A percentile compares a stretch with the other conserved stretches of the same genome.
phyloP scores from a whole-genome alignment of 2,888 invertebrate species.

The Bombyx huttoni region DNA sequence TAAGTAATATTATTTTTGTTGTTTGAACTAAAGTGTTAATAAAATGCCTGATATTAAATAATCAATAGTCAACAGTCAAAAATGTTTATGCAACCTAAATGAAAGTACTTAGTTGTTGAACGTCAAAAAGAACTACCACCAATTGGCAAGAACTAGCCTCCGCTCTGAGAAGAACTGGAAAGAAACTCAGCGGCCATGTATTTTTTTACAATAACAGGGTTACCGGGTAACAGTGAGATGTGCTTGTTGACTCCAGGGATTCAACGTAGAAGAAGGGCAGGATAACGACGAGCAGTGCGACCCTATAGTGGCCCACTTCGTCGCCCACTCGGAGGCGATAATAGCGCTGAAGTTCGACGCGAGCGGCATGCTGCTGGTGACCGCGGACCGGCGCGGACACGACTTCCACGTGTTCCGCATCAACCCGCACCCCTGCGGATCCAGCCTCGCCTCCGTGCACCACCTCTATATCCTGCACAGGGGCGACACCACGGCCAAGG shows the following conservation, averaged over 20 bases:
- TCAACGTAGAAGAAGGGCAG: conserved; percentile 69
- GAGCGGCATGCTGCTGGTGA: conserved; percentile 89
- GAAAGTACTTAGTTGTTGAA: too few species aligned
- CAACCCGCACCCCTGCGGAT: conserved; percentile 92
- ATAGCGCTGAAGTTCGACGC: conserved; percentile 92
- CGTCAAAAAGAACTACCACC: too few species aligned
- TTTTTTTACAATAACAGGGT: too few species aligned
- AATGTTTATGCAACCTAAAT: too few species aligned
- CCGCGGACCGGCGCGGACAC: conserved; percentile 93
- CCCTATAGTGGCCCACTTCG: conserved; percentile 88
- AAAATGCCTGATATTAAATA: too few species aligned
- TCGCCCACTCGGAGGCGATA: conserved; percentile 89
- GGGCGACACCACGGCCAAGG: conserved; percentile 96
- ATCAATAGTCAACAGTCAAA: too few species aligned
- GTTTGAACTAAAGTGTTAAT: too few species aligned
- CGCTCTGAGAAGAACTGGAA: too few species aligned
- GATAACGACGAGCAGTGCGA: conserved; percentile 78
- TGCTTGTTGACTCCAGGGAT: conserved; percentile 26
- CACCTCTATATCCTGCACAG: conserved; percentile 95
- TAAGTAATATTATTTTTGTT: too few species aligned
- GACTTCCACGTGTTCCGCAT: conserved; percentile 97
- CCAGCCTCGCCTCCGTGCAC: conserved; percentile 89
- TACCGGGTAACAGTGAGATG: neutral
- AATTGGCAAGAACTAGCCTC: too few species aligned
- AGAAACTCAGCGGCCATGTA: too few species aligned